These are phyloP conservation scores for Drosophila dives DNA, from an alignment of 2,888 invertebrate species.

Conservation along the genomic window DNA sequence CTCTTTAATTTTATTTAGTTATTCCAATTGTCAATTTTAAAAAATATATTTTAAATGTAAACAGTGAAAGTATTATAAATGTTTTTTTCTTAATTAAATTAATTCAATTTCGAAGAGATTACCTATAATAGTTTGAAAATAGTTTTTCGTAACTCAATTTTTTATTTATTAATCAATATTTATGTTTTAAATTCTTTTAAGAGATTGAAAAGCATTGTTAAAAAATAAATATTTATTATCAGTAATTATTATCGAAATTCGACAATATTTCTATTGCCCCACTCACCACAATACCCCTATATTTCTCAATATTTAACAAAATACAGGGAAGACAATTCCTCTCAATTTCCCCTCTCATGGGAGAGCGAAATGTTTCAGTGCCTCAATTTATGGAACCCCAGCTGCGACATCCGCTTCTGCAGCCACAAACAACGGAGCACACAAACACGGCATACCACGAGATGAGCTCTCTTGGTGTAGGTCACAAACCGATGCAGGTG, in stretches of 20 bases:
- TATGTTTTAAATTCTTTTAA: not conserved
- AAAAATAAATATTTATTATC: not conserved
- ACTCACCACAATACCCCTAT: slow-evolving; percentile 2
- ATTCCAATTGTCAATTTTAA: not conserved
- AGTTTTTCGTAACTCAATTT: not conserved
- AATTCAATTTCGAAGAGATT: not conserved
- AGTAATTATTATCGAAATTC: not conserved
- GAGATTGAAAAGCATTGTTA: not conserved
- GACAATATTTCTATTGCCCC: not conserved
- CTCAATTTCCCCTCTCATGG: slow-evolving; percentile 22
- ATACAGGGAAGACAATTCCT: slow-evolving; percentile 7
- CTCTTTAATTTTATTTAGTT: not conserved
- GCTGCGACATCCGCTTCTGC: slow-evolving; percentile 32
- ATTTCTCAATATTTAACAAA: not conserved
- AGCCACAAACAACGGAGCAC: slow-evolving; percentile 24
- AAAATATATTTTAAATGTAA: not conserved
- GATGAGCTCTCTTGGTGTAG: slow-evolving; percentile 71
- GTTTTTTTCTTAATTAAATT: not conserved
- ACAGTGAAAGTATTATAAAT: not conserved
- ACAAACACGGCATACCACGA: slow-evolving; percentile 5
- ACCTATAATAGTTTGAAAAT: not conserved
- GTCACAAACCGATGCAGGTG: slow-evolving; percentile 76
- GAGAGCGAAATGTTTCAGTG: slow-evolving; percentile 5
- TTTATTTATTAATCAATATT: too few species aligned
- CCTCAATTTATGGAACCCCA: slow-evolving; percentile 20